phyloP scores from a whole-genome alignment of 1,140 invertebrate genomes.

The Lordiphosa stackelbergi region DNA sequence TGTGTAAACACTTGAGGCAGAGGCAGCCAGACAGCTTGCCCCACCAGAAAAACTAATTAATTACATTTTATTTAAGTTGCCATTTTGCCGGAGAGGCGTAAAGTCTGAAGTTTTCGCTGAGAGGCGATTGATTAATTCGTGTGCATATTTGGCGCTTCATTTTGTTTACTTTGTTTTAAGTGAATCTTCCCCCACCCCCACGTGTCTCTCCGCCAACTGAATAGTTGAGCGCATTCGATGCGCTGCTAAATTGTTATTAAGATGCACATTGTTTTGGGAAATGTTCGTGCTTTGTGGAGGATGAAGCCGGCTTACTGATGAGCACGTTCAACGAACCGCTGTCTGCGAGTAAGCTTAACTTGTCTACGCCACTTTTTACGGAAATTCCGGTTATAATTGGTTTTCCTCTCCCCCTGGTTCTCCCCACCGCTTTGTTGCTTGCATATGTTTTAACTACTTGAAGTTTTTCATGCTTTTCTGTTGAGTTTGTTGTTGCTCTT shows the following conservation, averaged over 20 bases:
- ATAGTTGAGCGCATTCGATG: constrained; percentile 62
- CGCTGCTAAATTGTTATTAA: constrained; percentile 51
- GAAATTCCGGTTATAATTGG: constrained; percentile 56
- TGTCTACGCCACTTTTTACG: constrained; percentile 19
- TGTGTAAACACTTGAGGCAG: constrained; percentile 9
- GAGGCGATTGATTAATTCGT: constrained; percentile 53
- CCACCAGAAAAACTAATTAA: constrained; percentile 47
- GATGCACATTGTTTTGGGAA: constrained; percentile 46
- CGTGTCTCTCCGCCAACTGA: constrained; percentile 50
- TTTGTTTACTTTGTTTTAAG: constrained; percentile 25
- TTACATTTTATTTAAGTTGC: constrained; percentile 60
- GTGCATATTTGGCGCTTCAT: constrained; percentile 42
- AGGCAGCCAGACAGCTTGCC: neutral
- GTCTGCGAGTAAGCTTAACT: no score
- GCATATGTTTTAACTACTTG: constrained; percentile 39
- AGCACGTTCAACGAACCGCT: neutral
- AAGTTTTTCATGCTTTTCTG: constrained; percentile 33
- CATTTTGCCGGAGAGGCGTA: constrained; percentile 1
- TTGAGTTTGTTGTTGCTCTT: constrained; percentile 22
- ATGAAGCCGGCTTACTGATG: constrained; percentile 20
- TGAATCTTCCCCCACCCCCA: constrained; percentile 5
- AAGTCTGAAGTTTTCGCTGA: neutral
- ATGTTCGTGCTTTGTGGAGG: constrained; percentile 16
- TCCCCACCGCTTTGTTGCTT: constrained; percentile 20
- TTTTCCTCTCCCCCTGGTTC: constrained; percentile 12